Percentiles rank a stretch among this genome's conserved stretches.
phyloP scores from a whole-genome alignment of 1,140 invertebrate genomes.

The Bradysia coprophila region DNA sequence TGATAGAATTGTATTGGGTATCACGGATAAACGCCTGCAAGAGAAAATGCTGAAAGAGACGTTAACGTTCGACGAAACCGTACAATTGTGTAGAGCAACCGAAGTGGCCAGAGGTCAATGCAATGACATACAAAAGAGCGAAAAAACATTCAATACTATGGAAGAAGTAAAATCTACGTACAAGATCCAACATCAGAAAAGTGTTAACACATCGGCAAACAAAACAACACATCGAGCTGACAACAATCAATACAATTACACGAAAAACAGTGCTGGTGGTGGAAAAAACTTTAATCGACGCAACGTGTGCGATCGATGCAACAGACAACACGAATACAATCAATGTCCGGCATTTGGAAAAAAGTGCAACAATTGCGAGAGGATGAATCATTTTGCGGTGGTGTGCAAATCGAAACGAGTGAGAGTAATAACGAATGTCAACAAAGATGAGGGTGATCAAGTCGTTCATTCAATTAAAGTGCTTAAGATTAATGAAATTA shows the following conservation, averaged over 20 bases:
- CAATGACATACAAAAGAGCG: no score
- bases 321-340: conserved; percentile 3
- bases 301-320: conserved; percentile 6
- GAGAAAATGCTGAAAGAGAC: conserved; percentile 13
- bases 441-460: not conserved
- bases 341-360: conserved; percentile 10
- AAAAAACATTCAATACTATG: no score
- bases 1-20: conserved; percentile 13
- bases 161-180: no score
- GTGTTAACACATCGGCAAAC: conserved; percentile 2
- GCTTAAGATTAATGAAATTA: no score
- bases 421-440: not conserved
- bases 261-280: not conserved
- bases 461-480: not conserved
- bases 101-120: conserved; percentile 10
- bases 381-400: conserved; percentile 7
- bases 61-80: conserved; percentile 12
- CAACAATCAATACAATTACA: no score
- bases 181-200: no score
- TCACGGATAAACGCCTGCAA: conserved; percentile 9
- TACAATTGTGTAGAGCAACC: conserved; percentile 8
- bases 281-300: conserved; percentile 1
- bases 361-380: conserved; percentile 5
- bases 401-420: conserved; percentile 2
- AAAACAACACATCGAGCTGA: not conserved